Base-by-base conservation (phyloP, 2,888 invertebrate genomes). In the Ptychoptera contaminata region DNA sequence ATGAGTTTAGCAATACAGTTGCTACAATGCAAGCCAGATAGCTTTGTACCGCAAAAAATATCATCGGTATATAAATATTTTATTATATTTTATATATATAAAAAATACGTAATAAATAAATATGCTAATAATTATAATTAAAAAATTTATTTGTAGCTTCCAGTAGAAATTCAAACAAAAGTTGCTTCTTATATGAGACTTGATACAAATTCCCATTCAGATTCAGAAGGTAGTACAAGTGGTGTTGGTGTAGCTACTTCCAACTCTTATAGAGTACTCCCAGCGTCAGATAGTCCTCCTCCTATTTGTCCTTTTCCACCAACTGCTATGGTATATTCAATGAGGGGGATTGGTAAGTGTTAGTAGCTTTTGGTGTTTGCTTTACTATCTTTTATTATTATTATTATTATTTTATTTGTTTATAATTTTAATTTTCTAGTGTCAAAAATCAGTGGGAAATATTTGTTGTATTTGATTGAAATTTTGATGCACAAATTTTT, bases 1-100 rank as follows among this genome's bases (percentile, higher is more conserved):
- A 91, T 93, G 61, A 87, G 84, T 65, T 68, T 91, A 58, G 93
- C 93, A 49, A 91, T 93, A 53, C 91, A 93, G 65, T 71, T 94
- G 56, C 70, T 94, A 44, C 93, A 94, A 62, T 93, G 93, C 65
- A 93, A 92, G 61, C 93, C 93, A 52, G 85, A 87, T 52, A 87
- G 87, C 67, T 94, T 92, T 71, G 83, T 93, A 48, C 80, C 90
- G 38, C 93, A 92, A 59, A 87, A 84, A 67, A 76, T 87, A 56
- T 87, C 88, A 61, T 79, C 81, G 65, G 90, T 90, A 72, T 79
- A 81, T 75, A 15, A 7, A 11, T 32, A 4, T 32, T 32, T 9
- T 5, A 23, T 23, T 30, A 4, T 50, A 29, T 36, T 23, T 23
- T 8, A 39, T 40, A 35, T 35, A 36, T 41, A 47, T 37, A n/a